A percentile compares a stretch with the other conserved stretches of the same genome.
Evolutionary conservation across 2,888 invertebrate genomes (phyloP).

Genomic region (Mechanitis messenoides): DNA sequence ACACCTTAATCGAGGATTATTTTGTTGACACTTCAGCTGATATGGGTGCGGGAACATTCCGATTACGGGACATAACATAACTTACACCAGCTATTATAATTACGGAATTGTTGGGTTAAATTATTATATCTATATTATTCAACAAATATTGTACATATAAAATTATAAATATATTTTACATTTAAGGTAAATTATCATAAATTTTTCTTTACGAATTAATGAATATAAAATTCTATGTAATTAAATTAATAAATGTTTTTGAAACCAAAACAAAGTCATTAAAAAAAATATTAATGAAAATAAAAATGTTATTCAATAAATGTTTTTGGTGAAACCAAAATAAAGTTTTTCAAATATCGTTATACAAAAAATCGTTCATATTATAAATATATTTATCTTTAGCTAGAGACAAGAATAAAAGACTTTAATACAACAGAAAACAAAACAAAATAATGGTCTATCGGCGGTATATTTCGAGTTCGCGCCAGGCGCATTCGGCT

Average conservation of each 20-base stretch:
- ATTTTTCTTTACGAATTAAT: too few relatives aligned
- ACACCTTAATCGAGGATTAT: constrained; percentile 42
- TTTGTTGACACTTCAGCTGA: constrained; percentile 47
- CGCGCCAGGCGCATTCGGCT: constrained; percentile 54
- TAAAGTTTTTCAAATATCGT: neutral
- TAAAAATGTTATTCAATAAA: too few relatives aligned
- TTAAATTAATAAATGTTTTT: too few relatives aligned
- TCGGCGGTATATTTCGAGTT: constrained; percentile 49
- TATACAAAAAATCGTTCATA: neutral
- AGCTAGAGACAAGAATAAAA: constrained; percentile 13
- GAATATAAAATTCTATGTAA: too few relatives aligned
- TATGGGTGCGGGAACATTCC: constrained; percentile 42
- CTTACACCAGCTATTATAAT: constrained; percentile 10
- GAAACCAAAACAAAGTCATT: too few relatives aligned
- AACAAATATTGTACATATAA: neutral
- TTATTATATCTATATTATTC: neutral
- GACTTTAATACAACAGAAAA: constrained; percentile 22
- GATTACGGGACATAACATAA: constrained; percentile 29
- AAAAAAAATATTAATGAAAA: too few relatives aligned
- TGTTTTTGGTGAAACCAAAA: neutral
- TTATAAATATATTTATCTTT: constrained; percentile 3
- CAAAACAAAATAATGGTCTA: constrained; percentile 50
- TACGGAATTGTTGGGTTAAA: neutral
- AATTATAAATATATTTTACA: too few relatives aligned
- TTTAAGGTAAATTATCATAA: too few relatives aligned